Percentiles rank a stretch among this genome's conserved stretches.
Conservation (phyloP, 2,888 invertebrate genomes). For the Schizaphis graminum region DNA sequence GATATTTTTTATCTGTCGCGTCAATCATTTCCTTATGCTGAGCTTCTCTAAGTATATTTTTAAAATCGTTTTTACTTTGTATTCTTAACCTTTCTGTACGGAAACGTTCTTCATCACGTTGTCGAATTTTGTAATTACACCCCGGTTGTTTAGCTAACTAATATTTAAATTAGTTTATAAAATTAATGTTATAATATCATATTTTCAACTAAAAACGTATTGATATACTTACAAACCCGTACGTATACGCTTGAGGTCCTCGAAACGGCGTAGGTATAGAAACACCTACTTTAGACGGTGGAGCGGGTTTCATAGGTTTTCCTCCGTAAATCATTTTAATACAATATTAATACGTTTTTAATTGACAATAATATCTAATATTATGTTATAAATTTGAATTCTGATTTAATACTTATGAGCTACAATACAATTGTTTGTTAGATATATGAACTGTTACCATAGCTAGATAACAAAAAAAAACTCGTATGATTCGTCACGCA, state of each 20-base stretch:
- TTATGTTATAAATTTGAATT: background rate
- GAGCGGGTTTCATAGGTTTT: background rate
- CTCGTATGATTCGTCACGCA: background rate
- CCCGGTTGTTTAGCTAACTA: conserved; percentile 48
- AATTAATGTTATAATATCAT: background rate
- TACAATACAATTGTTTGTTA: conserved; percentile 18
- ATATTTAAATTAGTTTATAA: background rate
- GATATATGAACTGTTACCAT: conserved; percentile 39
- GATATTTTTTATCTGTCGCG: conserved; percentile 16
- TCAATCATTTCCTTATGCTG: conserved; percentile 44
- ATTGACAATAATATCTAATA: background rate
- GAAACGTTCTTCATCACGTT: conserved; percentile 33
- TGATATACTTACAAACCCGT: conserved; percentile 20
- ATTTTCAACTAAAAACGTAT: background rate
- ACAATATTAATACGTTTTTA: background rate
- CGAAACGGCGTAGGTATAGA: background rate
- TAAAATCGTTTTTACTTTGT: background rate
- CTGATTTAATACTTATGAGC: background rate
- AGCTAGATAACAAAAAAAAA: conserved; percentile 28
- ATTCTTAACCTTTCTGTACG: background rate
- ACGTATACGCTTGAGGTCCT: background rate
- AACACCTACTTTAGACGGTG: background rate
- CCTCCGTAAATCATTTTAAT: conserved; percentile 28
- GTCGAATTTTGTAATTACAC: conserved; percentile 33
- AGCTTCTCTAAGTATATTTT: background rate